Conservation (phyloP, 2,113 vertebrate genomes). For the Terrapene triunguis region DNA sequence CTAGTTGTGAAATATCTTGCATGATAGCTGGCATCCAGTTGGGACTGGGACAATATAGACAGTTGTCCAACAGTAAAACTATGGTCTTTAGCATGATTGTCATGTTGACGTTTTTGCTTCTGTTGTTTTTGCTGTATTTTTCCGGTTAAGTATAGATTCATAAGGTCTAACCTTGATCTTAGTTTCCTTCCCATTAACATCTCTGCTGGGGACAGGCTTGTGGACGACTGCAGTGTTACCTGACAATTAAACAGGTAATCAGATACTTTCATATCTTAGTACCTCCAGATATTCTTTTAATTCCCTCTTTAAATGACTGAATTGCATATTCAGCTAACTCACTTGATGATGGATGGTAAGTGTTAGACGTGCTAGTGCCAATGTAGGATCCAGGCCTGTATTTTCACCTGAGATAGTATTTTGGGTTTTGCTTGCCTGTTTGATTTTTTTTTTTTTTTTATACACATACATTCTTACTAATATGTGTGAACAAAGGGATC, state of each 20-base stretch:
- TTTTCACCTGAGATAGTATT: too few relatives aligned
- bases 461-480: too few relatives aligned
- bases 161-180: not conserved
- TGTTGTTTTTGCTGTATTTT: not conserved
- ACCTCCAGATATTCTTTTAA: not conserved
- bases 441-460: too few relatives aligned
- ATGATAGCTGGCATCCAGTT: too few relatives aligned
- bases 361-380: too few relatives aligned
- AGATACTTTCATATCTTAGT: not conserved
- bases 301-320: not conserved
- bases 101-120: not conserved
- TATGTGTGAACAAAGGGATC: too few relatives aligned
- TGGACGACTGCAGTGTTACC: conserved; percentile 21
- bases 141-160: not conserved
- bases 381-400: too few relatives aligned
- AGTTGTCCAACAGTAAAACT: too few relatives aligned
- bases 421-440: too few relatives aligned
- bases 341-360: conserved; percentile 1
- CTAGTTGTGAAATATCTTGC: not conserved
- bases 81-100: too few relatives aligned
- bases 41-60: too few relatives aligned
- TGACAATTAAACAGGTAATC: conserved; percentile 10
- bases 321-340: not conserved
- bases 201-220: conserved; percentile 1
- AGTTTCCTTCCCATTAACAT: not conserved